phyloP scores from a whole-genome alignment of 2,113 vertebrate species.

The Salminus brasiliensis region DNA sequence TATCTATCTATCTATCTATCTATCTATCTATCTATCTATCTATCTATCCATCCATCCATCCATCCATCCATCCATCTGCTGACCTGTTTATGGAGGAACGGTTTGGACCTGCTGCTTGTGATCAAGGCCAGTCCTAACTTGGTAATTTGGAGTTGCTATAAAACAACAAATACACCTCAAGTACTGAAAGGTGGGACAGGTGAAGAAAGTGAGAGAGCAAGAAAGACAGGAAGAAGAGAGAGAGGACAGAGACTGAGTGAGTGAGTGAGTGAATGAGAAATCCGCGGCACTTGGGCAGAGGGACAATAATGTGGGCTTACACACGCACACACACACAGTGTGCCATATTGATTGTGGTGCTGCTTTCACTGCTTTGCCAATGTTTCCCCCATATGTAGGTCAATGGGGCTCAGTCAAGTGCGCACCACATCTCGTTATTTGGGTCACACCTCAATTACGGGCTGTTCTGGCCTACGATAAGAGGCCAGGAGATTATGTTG shows the following conservation, averaged over 20 bases:
- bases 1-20: too few relatives aligned
- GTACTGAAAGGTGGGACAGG: not conserved
- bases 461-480: not conserved
- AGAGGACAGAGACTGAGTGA: not conserved
- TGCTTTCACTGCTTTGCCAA: conserved; percentile 3
- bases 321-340: not conserved
- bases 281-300: not conserved
- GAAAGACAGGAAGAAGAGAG: conserved; percentile 9
- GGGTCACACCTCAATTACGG: not conserved
- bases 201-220: not conserved
- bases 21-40: too few relatives aligned
- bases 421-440: conserved; percentile 14
- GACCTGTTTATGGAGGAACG: too few relatives aligned
- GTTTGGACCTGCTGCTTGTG: not conserved
- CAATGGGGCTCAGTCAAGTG: conserved; percentile 20
- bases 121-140: conserved; percentile 27
- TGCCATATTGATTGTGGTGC: not conserved
- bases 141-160: conserved; percentile 44
- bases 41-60: too few relatives aligned
- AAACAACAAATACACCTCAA: conserved; percentile 48
- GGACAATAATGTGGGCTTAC: not conserved
- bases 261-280: conserved; percentile 8
- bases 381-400: conserved; percentile 27
- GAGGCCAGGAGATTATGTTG: not conserved
- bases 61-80: too few relatives aligned